Conservation (phyloP, 2,888 invertebrate species). For the Cantharis rufa region DNA sequence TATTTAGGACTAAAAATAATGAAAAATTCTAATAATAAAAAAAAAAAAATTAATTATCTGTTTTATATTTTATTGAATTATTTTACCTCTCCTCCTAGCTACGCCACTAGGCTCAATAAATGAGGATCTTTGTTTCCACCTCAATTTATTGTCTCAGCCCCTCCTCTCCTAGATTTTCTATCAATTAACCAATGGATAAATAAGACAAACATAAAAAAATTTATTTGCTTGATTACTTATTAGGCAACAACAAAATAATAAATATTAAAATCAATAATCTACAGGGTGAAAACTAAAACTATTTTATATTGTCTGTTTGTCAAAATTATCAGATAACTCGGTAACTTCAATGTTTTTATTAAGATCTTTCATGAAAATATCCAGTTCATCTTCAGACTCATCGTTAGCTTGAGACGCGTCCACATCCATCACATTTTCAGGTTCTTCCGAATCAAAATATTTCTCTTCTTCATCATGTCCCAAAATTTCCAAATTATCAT, state of each 20-base stretch:
- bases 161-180: too few species aligned
- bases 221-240: background rate
- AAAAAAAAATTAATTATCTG: too few species aligned
- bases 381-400: conserved; percentile 68
- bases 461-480: conserved; percentile 86
- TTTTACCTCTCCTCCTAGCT: too few species aligned
- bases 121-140: too few species aligned
- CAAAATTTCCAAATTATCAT: conserved; percentile 74
- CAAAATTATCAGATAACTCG: conserved; percentile 46
- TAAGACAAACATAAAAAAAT: too few species aligned
- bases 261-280: background rate
- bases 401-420: conserved; percentile 40
- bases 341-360: conserved; percentile 52
- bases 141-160: too few species aligned
- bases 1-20: too few species aligned
- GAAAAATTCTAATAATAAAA: too few species aligned
- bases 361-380: conserved; percentile 71
- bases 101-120: too few species aligned
- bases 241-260: background rate
- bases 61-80: too few species aligned
- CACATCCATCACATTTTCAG: conserved; percentile 57
- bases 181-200: too few species aligned
- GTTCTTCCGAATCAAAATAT: conserved; percentile 86
- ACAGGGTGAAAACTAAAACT: background rate
- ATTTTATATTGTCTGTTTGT: conserved; percentile 32